Base-by-base conservation (phyloP, 2,888 invertebrate species). In the Gastracanthus pulcherrimus region DNA sequence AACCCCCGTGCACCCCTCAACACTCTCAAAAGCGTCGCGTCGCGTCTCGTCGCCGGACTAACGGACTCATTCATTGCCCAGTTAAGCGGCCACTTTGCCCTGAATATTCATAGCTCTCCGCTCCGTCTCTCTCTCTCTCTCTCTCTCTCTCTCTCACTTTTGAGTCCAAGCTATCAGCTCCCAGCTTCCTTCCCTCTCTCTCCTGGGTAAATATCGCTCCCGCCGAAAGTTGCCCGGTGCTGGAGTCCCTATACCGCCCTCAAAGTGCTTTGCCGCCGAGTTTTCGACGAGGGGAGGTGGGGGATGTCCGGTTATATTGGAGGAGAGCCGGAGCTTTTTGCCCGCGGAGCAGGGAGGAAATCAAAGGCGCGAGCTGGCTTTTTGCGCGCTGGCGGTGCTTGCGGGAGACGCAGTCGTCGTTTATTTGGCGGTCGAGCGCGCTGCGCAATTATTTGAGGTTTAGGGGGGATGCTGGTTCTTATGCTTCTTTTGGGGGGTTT, bases 41-140 rank as follows among this genome's bases (percentile, higher is more conserved):
- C 36, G 34, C 62, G 45, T 29, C 82, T 77, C 80, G 80, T 82
- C 84, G 81, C 85, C 83, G 84, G 87, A 88, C 88, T 88, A 89
- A 88, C 88, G 86, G 86, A 88, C 70, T 89, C 88, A 89, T 90
- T 90, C 90, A 89, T 90, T 89, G 90, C 88, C 89, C 87, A 88
- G 89, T 90, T 90, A 90, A 90, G 89, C 89, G 87, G 86, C n/a
- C 87, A 89, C 89, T 90, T 90, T 89, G 87, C 85, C 86, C 87
- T 90, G 90, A 91, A 91, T 91, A 91, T 91, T 91, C 90, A 91
- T 90, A 88, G 89, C 86, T 23, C 41, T 48, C 41, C 58, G 85
- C 87, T 87, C 85, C 87, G 84, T 87, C 85, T 86, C 83, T 82
- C 84, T 87, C 88, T 86, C 38, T 45, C 60, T 75, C 29, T 41